phyloP scores from a whole-genome alignment of 2,113 vertebrate species.

The Bubo bubo region DNA sequence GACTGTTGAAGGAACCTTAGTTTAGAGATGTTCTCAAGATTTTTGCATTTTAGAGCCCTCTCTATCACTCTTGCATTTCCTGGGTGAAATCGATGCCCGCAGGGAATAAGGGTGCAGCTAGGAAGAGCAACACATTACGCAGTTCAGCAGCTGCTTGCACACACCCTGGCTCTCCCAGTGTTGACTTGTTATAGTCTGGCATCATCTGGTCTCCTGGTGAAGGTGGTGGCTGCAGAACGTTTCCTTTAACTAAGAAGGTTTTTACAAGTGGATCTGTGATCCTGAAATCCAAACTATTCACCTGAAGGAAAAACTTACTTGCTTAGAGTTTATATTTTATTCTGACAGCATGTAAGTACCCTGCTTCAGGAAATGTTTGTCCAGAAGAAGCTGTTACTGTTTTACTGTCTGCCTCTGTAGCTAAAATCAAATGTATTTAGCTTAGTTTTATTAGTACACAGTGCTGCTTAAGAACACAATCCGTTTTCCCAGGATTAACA shows the following conservation, averaged over 20 bases:
- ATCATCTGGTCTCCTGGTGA: neutral
- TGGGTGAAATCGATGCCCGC: neutral
- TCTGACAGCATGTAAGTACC: constrained; percentile 42
- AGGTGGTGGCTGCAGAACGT: constrained; percentile 10
- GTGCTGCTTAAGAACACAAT: constrained; percentile 53
- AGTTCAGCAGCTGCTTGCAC: neutral
- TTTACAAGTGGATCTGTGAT: constrained; percentile 42
- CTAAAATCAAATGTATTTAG: constrained; percentile 39
- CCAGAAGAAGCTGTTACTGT: neutral
- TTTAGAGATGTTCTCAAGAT: neutral
- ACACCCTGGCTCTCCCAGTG: neutral
- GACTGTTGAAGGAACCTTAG: neutral
- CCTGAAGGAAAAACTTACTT: constrained; percentile 32
- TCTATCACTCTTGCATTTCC: neutral
- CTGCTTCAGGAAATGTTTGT: neutral
- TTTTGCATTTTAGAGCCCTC: neutral
- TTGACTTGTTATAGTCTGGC: constrained; percentile 25
- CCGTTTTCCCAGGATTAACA: constrained; percentile 50
- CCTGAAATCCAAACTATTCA: constrained; percentile 24
- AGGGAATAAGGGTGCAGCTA: neutral
- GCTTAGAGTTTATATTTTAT: neutral
- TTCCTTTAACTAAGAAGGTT: constrained; percentile 27
- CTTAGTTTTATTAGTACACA: constrained; percentile 8
- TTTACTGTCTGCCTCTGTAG: constrained; percentile 12
- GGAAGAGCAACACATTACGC: neutral